Conservation (phyloP, 2,797 vertebrate genomes). For the Arrhamphus sclerolepis region DNA sequence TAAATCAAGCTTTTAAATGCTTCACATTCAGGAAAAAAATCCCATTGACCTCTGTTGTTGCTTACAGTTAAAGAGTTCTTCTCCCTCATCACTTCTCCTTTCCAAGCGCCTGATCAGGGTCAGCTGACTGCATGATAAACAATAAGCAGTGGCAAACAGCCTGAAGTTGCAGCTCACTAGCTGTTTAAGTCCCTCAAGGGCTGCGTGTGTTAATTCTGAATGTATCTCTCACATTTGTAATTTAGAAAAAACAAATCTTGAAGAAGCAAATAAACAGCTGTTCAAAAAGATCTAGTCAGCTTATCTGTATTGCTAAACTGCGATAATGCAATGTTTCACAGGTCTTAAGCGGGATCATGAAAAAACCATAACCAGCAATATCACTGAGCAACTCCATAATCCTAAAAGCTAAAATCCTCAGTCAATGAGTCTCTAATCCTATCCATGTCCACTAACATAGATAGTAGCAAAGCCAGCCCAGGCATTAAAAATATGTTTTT, state of each 20-base stretch:
- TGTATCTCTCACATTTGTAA: slow-evolving; percentile 28
- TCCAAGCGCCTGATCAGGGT: slow-evolving; percentile 83
- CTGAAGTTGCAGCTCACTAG: slow-evolving; percentile 70
- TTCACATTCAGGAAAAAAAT: slow-evolving; percentile 29
- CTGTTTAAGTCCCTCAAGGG: slow-evolving; percentile 63
- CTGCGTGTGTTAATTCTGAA: slow-evolving; percentile 37
- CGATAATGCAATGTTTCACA: slow-evolving; percentile 66
- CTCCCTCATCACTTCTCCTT: slow-evolving; percentile 80
- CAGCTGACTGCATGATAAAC: slow-evolving; percentile 83
- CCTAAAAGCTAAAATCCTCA: slow-evolving; percentile 89
- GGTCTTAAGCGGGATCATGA: slow-evolving; percentile 78
- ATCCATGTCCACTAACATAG: slow-evolving; percentile 81
- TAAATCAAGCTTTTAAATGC: slow-evolving; percentile 17
- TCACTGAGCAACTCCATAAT: slow-evolving; percentile 91
- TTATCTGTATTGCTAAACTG: slow-evolving; percentile 45
- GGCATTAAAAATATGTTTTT: slow-evolving; percentile 71
- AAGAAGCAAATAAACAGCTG: slow-evolving; percentile 22
- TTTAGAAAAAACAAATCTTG: slow-evolving; percentile 7
- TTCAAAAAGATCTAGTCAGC: slow-evolving; percentile 29
- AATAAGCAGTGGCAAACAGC: slow-evolving; percentile 79
- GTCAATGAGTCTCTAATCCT: slow-evolving; percentile 93
- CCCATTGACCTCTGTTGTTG: slow-evolving; percentile 62
- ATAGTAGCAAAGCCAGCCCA: slow-evolving; percentile 73
- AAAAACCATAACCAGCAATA: slow-evolving; percentile 81
- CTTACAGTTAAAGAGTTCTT: slow-evolving; percentile 72